Evolutionary conservation across 2,888 invertebrate species (phyloP).

Genomic region (Girardia tigrina): DNA sequence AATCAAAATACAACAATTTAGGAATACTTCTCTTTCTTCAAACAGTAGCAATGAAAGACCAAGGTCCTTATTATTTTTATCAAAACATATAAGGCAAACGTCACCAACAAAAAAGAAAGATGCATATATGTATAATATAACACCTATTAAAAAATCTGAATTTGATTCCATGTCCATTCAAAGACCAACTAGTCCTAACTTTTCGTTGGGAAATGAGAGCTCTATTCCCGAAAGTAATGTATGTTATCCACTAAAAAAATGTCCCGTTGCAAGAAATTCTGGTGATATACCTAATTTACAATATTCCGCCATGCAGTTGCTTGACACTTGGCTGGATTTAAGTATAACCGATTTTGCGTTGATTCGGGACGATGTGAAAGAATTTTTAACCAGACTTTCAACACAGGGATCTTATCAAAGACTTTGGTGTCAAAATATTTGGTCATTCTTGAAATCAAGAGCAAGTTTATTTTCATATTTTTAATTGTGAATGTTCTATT

Average conservation of each 20-base stretch:
- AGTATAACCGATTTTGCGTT: slow-evolving; percentile 44
- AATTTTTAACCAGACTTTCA: slow-evolving; percentile 54
- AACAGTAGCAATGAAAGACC: slow-evolving; percentile 19
- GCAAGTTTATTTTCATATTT: slow-evolving; percentile 39
- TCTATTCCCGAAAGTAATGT: neutral
- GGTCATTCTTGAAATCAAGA: slow-evolving; percentile 43
- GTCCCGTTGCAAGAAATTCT: slow-evolving; percentile 1
- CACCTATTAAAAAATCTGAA: neutral
- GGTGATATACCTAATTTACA: slow-evolving; percentile 38
- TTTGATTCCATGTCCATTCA: neutral
- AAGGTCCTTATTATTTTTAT: slow-evolving; percentile 4
- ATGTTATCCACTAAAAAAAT: neutral
- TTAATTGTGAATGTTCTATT: neutral
- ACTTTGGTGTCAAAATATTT: slow-evolving; percentile 51
- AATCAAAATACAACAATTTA: slow-evolving; percentile 10
- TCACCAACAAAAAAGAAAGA: neutral
- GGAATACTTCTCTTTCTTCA: neutral
- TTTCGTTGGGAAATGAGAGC: neutral
- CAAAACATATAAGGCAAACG: neutral
- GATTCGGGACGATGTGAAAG: slow-evolving; percentile 53
- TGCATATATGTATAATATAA: neutral
- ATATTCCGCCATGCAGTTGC: slow-evolving; percentile 44
- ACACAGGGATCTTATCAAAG: slow-evolving; percentile 54
- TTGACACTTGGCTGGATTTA: slow-evolving; percentile 46
- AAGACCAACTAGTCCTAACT: neutral